These are phyloP conservation scores for Sander vitreus DNA, from an alignment of 2,113 vertebrate genomes.

Conservation along the genomic window DNA sequence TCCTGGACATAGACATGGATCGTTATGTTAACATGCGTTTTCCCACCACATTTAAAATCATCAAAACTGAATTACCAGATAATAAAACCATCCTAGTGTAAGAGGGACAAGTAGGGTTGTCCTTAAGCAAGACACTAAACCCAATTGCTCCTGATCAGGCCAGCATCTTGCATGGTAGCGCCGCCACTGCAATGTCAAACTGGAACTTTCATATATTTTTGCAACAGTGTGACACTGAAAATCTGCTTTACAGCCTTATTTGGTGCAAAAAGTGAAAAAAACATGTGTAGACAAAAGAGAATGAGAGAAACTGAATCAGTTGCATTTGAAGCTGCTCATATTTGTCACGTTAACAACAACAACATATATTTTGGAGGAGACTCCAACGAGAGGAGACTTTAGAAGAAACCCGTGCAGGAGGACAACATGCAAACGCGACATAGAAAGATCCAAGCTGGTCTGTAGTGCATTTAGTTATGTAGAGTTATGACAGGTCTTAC, in stretches of 20 bases:
- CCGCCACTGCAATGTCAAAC: no score
- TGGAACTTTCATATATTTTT: no score
- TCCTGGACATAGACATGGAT: constrained; percentile 81
- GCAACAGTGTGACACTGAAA: no score
- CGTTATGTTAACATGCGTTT: not conserved
- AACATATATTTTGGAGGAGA: not conserved
- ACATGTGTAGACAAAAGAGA: no score
- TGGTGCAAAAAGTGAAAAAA: no score
- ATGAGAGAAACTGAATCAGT: no score
- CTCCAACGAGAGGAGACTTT: no score
- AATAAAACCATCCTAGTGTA: not conserved
- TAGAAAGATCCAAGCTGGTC: not conserved
- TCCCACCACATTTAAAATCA: not conserved
- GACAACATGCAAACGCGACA: not conserved
- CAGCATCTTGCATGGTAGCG: no score
- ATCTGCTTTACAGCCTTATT: no score
- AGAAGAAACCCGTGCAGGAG: no score
- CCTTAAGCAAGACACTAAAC: no score
- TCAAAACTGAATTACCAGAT: not conserved
- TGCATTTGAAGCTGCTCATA: not conserved
- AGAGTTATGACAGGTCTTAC: not conserved
- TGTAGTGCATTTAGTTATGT: not conserved
- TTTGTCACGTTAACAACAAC: not conserved
- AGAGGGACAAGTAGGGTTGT: not conserved
- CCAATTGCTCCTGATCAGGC: no score